Evolutionary conservation across 2,113 vertebrate genomes (phyloP), one percentile per base, ranked within the genome.

Genomic region (Anoplopoma fimbria): DNA sequence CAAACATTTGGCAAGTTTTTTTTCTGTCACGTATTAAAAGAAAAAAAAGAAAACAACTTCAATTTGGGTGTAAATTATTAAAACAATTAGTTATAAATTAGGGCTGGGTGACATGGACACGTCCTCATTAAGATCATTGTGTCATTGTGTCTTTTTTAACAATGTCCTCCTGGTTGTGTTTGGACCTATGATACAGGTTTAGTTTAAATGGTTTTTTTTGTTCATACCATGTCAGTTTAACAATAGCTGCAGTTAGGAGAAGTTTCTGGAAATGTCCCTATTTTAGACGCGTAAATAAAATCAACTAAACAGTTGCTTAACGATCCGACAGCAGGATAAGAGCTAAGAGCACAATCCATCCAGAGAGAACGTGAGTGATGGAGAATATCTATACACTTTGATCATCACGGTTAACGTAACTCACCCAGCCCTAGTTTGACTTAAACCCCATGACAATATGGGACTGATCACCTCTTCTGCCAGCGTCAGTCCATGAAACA

Each of bases 321-420:
- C 60, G 53, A 75, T 79, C 57, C 12, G 33, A 69, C 53, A 63
- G 23, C 29, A 4, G 14, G 79, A 73, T 58, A 31, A 62, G 67
- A 45, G 78, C 68, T 58, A 31, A 62, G 67, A 45, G 78, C 68
- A 63, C 55, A 72, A 64, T 73, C 67, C 79, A 83, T 58, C 73
- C 77, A 77, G 72, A 79, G 70, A 82, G 70, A 77, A 71, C 62
- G 49, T 34, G 78, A 87, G 68, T 4, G 25, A 81, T 81, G 79
- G 76, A 36, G 79, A 82, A 88, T 85, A 89, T 94, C 82, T 90
- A 87, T 88, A 92, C 87, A 90, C 61, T 63, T 89, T 83, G 70
- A 69, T 89, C 77, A 75, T 77, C 75, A 83, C 69, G 33, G 87
- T 69, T 80, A 55, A 81, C 75, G 75, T 75, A 85, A 70, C 69